Evolutionary conservation across 2,113 vertebrate species (phyloP).

Genomic region (Anser brachyrhynchus): DNA sequence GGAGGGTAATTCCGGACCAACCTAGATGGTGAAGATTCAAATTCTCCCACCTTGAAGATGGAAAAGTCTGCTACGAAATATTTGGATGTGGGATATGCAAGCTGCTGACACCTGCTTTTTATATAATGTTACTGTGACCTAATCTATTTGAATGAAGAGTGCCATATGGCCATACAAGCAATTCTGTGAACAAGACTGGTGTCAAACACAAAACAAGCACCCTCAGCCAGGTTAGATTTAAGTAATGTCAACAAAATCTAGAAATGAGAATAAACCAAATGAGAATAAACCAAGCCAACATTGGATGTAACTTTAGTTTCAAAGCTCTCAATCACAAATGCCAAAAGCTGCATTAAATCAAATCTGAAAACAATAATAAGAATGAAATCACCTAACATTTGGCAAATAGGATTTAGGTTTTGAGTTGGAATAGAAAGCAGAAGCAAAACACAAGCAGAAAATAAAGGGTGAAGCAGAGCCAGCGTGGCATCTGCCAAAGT

Average conservation of each 20-base stretch:
- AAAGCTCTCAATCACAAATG: neutral
- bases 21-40: neutral
- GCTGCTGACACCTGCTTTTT: neutral
- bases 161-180: neutral
- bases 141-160: neutral
- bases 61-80: neutral
- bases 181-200: neutral
- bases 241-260: neutral
- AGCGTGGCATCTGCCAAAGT: neutral
- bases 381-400: neutral
- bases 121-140: neutral
- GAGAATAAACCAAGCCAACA: neutral
- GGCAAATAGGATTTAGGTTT: neutral
- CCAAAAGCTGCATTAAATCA: neutral
- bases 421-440: neutral
- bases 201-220: neutral
- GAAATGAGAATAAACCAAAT: neutral
- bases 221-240: neutral
- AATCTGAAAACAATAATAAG: neutral
- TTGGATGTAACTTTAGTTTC: neutral
- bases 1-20: neutral
- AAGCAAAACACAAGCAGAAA: neutral
- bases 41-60: neutral
- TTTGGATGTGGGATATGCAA: neutral
- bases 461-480: neutral